A percentile compares a stretch with the other conserved stretches of the same genome.
Evolutionary conservation across 2,888 invertebrate species (phyloP).

Genomic region (Trissolcus japonicus): DNA sequence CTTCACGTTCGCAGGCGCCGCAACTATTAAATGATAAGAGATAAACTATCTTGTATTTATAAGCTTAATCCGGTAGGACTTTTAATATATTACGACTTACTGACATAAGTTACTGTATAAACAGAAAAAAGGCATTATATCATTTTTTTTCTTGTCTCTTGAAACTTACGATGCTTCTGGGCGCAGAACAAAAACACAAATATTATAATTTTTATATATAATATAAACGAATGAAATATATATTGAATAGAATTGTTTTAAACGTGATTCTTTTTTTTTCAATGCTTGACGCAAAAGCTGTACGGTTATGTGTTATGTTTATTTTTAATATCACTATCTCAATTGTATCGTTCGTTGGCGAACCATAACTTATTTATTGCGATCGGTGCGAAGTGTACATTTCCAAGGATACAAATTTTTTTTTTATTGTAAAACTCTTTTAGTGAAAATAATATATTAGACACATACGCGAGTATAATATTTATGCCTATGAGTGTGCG

Average conservation of each 20-base stretch:
- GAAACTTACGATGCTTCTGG: conserved; percentile 46
- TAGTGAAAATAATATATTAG: conserved; percentile 42
- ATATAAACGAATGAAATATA: conserved; percentile 47
- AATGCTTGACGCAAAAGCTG: conserved; percentile 63
- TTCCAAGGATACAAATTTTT: conserved; percentile 30
- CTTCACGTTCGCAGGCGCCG: conserved; percentile 66
- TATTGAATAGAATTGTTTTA: conserved; percentile 60
- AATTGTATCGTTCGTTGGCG: conserved; percentile 63
- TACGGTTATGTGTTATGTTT: conserved; percentile 43
- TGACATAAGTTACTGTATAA: conserved; percentile 63
- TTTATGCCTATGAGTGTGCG: conserved; percentile 38
- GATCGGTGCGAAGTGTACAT: conserved; percentile 56
- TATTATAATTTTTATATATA: conserved; percentile 57
- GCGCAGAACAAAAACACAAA: conserved; percentile 59
- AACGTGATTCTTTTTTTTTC: conserved; percentile 67
- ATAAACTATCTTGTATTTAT: conserved; percentile 63
- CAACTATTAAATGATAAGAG: conserved; percentile 72
- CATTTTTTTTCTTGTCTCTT: conserved; percentile 60
- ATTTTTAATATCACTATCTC: conserved; percentile 43
- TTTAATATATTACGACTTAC: conserved; percentile 70
- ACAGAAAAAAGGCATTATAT: conserved; percentile 72
- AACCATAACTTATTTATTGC: conserved; percentile 73
- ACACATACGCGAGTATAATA: conserved; percentile 49
- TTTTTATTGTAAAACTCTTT: conserved; percentile 23
- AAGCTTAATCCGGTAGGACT: conserved; percentile 68